Evolutionary conservation across 2,888 invertebrate genomes (phyloP), one percentile per base, ranked within the genome.

Genomic region (Parelbella ahira): DNA sequence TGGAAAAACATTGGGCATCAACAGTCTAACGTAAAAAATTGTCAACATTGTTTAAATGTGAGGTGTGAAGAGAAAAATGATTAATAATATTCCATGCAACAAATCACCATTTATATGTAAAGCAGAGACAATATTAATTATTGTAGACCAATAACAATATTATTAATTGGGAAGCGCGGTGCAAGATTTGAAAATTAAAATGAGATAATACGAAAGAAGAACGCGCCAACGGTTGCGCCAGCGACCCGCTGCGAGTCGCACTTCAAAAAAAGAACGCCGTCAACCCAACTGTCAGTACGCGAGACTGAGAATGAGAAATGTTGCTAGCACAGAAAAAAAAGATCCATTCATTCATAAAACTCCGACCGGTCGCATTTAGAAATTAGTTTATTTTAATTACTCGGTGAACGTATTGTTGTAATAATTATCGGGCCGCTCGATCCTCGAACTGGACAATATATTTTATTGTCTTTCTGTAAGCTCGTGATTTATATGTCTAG

Each of bases 361-460:
- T 51, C 60, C 53, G 65, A 58, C 63, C 76, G 68, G 68, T 74
- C 71, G 68, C 60, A 67, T 70, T 81, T 74, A 71, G 76, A 81
- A 82, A 84, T 86, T 81, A 81, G 86, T 86, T 86, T 83, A 84
- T 87, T 87, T 87, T 87, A 86, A 87, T 87, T 82, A 86, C 75
- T 63, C 69, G 62, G 64, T 71, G 68, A 74, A 66, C 63, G 76
- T 74, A 84, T 84, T 84, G 80, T 83, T 79, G 72, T 86, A 81
- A 83, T 84, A 79, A 86, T 84, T 79, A 82, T 79, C 72, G 59
- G 56, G 59, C 63, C 62, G 59, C 67, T 61, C 63, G 63, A 60
- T 62, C 60, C 60, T 62, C 57, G 54, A 61, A 59, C 61, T 74
- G 72, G 81, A 84, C 83, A 81, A 82, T 83, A 81, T 86, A 86